Percentiles rank a stretch among this genome's conserved stretches.
Evolutionary conservation across 2,113 vertebrate genomes (phyloP).

Genomic region (Platycercus adscitus): DNA sequence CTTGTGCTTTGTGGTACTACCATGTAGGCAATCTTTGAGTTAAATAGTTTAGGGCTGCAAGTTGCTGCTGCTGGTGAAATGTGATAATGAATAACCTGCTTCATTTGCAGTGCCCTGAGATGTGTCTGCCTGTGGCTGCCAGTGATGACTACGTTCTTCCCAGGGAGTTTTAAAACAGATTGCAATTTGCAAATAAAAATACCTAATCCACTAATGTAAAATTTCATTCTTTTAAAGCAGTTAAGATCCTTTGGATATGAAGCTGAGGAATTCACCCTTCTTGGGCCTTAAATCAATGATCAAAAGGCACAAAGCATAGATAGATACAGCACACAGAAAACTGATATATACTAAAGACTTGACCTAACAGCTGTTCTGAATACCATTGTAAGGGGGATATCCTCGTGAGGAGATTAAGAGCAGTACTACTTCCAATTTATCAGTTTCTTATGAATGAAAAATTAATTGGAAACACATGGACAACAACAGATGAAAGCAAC

Average conservation of each 20-base stretch:
- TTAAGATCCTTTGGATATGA: background rate
- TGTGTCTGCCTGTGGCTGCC: background rate
- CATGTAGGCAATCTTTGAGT: background rate
- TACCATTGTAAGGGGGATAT: background rate
- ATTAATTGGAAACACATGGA: conserved; percentile 13
- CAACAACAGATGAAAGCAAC: background rate
- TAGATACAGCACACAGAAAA: background rate
- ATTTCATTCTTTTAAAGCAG: background rate
- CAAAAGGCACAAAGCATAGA: background rate
- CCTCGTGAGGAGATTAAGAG: background rate
- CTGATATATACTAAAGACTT: background rate
- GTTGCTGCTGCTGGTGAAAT: background rate
- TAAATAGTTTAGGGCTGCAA: background rate
- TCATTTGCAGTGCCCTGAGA: background rate
- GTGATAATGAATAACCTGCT: background rate
- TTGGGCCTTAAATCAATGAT: background rate
- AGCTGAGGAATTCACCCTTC: background rate
- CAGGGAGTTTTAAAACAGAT: background rate
- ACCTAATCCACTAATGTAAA: background rate
- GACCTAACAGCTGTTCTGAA: conserved; percentile 6
- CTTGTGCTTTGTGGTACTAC: background rate
- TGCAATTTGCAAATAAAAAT: background rate
- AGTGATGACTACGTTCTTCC: background rate
- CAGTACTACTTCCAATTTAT: conserved; percentile 5
- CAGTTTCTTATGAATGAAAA: conserved; percentile 33